These are phyloP conservation scores for Zenarchopterus dispar DNA, from an alignment of 2,797 vertebrate genomes.

Conservation along the genomic window DNA sequence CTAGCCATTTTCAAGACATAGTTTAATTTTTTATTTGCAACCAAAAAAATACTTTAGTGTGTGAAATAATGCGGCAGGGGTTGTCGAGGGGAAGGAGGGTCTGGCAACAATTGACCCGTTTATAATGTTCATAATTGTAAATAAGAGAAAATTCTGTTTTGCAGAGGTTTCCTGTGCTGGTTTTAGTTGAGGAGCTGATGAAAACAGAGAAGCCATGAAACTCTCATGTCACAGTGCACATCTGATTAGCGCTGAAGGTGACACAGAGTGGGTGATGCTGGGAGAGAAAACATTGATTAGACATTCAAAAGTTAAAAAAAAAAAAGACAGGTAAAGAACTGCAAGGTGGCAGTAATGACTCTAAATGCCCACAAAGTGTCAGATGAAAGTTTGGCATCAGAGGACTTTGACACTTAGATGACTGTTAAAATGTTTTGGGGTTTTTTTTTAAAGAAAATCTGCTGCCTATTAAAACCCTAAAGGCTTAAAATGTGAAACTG, in stretches of 20 bases:
- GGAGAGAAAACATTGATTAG: slow-evolving; percentile 28
- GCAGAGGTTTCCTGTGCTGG: neutral
- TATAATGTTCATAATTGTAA: slow-evolving; percentile 31
- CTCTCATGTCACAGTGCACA: slow-evolving; percentile 21
- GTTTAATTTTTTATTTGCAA: slow-evolving; percentile 24
- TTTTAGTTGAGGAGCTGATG: slow-evolving; percentile 21
- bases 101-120: slow-evolving; percentile 13
- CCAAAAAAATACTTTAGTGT: slow-evolving; percentile 7
- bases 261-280: slow-evolving; percentile 38
- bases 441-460: slow-evolving; percentile 42
- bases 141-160: slow-evolving; percentile 13
- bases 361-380: slow-evolving; percentile 15
- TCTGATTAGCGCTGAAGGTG: slow-evolving; percentile 41
- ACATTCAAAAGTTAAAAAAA: slow-evolving; percentile 41
- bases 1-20: slow-evolving; percentile 10
- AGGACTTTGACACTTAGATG: slow-evolving; percentile 47
- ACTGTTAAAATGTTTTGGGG: slow-evolving; percentile 32
- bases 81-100: neutral
- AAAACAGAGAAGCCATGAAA: slow-evolving; percentile 9
- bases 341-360: slow-evolving; percentile 26
- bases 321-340: slow-evolving; percentile 37
- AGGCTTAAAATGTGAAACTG: slow-evolving; percentile 45
- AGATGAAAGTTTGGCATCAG: slow-evolving; percentile 28
- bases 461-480: slow-evolving; percentile 42
- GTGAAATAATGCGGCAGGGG: slow-evolving; percentile 24